Evolutionary conservation across 1,140 invertebrate genomes (phyloP).

Genomic region (Phocides pigmalion): DNA sequence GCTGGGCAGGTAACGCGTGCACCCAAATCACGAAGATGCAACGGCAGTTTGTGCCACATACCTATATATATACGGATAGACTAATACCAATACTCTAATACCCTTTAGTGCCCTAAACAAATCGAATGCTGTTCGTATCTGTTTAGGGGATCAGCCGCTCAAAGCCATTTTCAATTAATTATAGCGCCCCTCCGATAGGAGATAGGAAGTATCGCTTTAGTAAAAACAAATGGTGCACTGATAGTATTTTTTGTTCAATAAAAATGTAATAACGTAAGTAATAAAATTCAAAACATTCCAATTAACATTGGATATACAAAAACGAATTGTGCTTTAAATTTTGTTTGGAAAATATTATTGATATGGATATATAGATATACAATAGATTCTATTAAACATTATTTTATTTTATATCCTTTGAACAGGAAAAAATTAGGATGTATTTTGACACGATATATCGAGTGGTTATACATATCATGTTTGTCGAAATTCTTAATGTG

Average conservation of each 20-base stretch:
- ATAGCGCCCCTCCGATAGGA: not conserved
- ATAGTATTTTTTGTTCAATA: not conserved
- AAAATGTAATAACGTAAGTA: too few species aligned
- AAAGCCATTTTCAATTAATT: conserved; percentile 3
- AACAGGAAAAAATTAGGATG: too few species aligned
- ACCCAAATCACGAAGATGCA: conserved; percentile 38
- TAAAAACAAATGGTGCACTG: not conserved
- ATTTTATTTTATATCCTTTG: too few species aligned
- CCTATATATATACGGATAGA: not conserved
- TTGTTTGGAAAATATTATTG: too few species aligned
- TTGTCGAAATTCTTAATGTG: too few species aligned
- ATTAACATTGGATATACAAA: too few species aligned
- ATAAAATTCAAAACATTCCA: too few species aligned
- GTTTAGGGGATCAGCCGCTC: not conserved
- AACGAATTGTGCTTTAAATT: too few species aligned
- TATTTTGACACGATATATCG: too few species aligned
- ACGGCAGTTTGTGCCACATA: conserved; percentile 34
- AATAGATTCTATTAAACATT: too few species aligned
- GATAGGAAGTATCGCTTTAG: not conserved
- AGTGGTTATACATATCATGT: too few species aligned
- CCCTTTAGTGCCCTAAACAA: not conserved
- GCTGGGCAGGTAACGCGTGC: conserved; percentile 46
- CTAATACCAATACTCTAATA: not conserved
- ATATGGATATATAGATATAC: too few species aligned
- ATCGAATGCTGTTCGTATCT: conserved; percentile 7